Percentiles rank a stretch among this genome's conserved stretches.
Conservation (phyloP, 2,797 vertebrate species). For the Sphaeramia orbicularis region DNA sequence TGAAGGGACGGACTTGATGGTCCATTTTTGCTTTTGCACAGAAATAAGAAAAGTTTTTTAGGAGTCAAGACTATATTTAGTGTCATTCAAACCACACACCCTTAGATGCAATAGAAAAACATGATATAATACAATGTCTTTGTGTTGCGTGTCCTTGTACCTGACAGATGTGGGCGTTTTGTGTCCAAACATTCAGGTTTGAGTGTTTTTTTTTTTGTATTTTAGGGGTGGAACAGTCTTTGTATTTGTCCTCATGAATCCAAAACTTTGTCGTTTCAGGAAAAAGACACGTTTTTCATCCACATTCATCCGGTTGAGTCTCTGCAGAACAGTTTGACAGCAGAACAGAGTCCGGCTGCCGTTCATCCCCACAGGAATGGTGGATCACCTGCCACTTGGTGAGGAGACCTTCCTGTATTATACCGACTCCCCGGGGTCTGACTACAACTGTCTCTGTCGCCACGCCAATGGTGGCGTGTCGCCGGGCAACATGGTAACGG, state of each 20-base stretch:
- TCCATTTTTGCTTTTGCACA: no score
- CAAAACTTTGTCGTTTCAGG: slow-evolving; percentile 56
- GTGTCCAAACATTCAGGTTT: no score
- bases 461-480: slow-evolving; percentile 80
- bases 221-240: background rate
- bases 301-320: slow-evolving; percentile 15
- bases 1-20: no score
- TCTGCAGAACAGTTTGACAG: slow-evolving; percentile 39
- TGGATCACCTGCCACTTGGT: slow-evolving; percentile 94
- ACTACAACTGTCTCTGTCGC: slow-evolving; percentile 65
- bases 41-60: no score
- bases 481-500: slow-evolving; percentile 87
- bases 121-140: no score
- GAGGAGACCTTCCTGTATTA: slow-evolving; percentile 92
- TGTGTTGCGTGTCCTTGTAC: no score
- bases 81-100: no score
- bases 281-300: slow-evolving; percentile 40
- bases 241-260: slow-evolving; percentile 13
- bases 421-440: slow-evolving; percentile 59
- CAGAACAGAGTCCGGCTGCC: slow-evolving; percentile 59
- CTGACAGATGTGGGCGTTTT: no score
- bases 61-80: no score
- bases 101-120: no score
- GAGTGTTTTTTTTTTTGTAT: no score
- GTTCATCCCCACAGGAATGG: slow-evolving; percentile 86